Percentiles rank a stretch among this genome's conserved stretches.
Conservation (phyloP, 2,113 vertebrate genomes). For the Urocitellus parryii region DNA sequence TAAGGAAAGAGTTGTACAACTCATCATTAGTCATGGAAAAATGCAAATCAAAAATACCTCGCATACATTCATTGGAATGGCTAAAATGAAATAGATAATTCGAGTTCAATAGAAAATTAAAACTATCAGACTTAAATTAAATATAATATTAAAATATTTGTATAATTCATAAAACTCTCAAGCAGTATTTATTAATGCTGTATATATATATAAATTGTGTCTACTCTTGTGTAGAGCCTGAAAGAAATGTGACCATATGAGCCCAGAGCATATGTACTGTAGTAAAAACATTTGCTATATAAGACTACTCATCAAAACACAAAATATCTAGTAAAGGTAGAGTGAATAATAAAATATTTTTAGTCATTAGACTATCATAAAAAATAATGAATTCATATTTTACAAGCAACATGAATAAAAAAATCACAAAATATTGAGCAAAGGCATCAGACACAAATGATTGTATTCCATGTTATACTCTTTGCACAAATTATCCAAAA, state of each 20-base stretch:
- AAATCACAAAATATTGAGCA: background rate
- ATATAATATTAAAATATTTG: background rate
- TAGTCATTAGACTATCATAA: background rate
- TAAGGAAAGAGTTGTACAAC: background rate
- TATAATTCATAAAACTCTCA: background rate
- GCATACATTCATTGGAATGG: background rate
- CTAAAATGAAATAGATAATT: background rate
- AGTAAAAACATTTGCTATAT: background rate
- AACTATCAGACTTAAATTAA: background rate
- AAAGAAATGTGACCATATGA: background rate
- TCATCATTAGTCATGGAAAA: background rate
- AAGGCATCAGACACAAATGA: background rate
- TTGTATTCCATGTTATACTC: background rate
- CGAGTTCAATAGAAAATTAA: background rate
- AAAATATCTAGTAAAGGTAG: background rate
- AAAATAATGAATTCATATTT: background rate
- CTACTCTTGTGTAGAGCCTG: background rate
- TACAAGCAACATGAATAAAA: background rate
- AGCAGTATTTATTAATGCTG: background rate
- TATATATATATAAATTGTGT: background rate
- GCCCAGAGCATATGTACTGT: background rate
- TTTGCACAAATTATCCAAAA: background rate
- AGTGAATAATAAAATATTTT: background rate
- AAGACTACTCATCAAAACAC: background rate
- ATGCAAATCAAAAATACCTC: background rate